phyloP scores from a whole-genome alignment of 2,888 invertebrate species.

The Acleris emargana region DNA sequence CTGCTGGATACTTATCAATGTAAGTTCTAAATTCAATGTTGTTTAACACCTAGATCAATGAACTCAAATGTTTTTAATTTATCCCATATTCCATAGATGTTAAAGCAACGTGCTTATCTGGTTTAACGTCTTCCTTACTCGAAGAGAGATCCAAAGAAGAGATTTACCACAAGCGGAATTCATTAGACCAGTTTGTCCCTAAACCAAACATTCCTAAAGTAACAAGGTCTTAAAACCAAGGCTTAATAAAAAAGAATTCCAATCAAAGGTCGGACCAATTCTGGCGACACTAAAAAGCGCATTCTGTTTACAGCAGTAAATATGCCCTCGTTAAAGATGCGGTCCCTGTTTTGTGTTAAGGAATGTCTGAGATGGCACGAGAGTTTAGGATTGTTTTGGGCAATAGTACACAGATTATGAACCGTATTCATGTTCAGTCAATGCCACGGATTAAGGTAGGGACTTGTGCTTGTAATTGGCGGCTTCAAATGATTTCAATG shows the following conservation, averaged over 20 bases:
- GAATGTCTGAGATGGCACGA: slow-evolving; percentile 50
- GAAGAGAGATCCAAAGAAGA: too few relatives aligned
- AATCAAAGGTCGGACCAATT: slow-evolving; percentile 34
- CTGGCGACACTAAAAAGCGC: slow-evolving; percentile 28
- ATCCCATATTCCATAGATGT: too few relatives aligned
- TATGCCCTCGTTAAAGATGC: slow-evolving; percentile 55
- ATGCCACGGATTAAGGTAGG: too few relatives aligned
- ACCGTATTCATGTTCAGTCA: background rate
- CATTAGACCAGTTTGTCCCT: background rate
- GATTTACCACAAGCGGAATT: too few relatives aligned
- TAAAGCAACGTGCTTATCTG: too few relatives aligned
- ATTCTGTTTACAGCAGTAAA: slow-evolving; percentile 44
- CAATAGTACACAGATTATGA: slow-evolving; percentile 27
- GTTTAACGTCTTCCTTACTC: too few relatives aligned
- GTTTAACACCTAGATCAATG: too few relatives aligned
- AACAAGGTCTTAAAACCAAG: slow-evolving; percentile 1
- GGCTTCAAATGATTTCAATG: too few relatives aligned
- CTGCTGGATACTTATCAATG: too few relatives aligned
- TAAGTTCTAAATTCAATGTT: too few relatives aligned
- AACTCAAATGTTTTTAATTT: too few relatives aligned
- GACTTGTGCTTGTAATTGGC: too few relatives aligned
- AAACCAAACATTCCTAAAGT: slow-evolving; percentile 14
- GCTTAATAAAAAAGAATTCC: slow-evolving; percentile 19
- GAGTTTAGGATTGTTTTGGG: slow-evolving; percentile 32
- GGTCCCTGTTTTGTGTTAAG: slow-evolving; percentile 53